Base-by-base conservation (phyloP, 2,797 vertebrate species). In the Ptychadena robeensis region DNA sequence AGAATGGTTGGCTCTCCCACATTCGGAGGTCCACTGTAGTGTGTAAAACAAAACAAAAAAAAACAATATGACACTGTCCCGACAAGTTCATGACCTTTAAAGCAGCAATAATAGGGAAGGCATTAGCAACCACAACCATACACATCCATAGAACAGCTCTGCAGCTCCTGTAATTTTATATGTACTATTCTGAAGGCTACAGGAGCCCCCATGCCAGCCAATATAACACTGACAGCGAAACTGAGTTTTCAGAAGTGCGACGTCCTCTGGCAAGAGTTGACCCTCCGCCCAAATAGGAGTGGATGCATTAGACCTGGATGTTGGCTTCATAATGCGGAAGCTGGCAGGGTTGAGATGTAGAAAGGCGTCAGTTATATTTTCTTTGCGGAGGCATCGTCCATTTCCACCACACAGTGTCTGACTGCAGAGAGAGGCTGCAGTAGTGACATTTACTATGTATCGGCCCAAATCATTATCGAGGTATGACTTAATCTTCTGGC, bases 201-300 rank as follows among this genome's bases (percentile, higher is more conserved):
- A 98, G 65, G 82, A 38, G 11, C 93, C 91, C 0, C 96, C 96
- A 38, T 91, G 87, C 90, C 93, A 97, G 69, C 95, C 95, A 1
- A 91, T 90, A 91, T 96, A 99, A 90, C 96, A 98, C 87, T 98
- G 97, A 87, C 98, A 99, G 48, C 82, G 94, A 83, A 99, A 99
- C 72, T 95, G 88, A 0, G 76, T 85, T 18, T 87, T 87, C 78
- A 98, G 91, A 73, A 85, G 83, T 25, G 10, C 66, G 11, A 40
- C 76, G 75, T 96, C 96, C 0, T 85, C 89, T 0, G 89, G 31
- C 10, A 91, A 91, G 7, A 93, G 89, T 44, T 92, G 82, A 0
- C 96, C 95, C 18, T 73, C 88, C 0, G 94, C 93, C 6, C 53
- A 86, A 66, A 92, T 89, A 38, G 90, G 89, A 0, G 89, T 89